These are phyloP conservation scores for Notarius lentiginosus DNA, from an alignment of 2,113 vertebrate species.

Conservation along the genomic window DNA sequence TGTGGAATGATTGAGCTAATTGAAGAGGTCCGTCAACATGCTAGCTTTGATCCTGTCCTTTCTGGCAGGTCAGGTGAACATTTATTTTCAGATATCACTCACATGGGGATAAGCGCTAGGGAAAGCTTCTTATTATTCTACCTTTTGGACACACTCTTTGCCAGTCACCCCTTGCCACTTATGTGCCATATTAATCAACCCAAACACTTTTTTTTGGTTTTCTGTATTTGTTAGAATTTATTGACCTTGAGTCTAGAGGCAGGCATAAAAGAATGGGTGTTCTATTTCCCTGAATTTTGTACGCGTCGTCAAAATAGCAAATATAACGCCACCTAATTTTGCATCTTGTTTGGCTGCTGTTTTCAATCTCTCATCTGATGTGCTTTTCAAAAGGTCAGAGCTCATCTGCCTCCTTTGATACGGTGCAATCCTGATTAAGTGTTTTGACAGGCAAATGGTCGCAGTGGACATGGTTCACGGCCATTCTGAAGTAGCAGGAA, in stretches of 20 bases:
- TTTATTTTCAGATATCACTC: background rate
- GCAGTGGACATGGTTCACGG: background rate
- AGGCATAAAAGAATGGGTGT: background rate
- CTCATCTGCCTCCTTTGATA: conserved; percentile 24
- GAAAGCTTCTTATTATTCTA: background rate
- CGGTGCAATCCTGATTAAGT: conserved; percentile 41
- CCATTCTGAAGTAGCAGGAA: conserved; percentile 15
- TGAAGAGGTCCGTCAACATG: background rate
- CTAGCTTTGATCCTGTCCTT: background rate
- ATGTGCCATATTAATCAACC: background rate
- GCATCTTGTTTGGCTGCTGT: background rate
- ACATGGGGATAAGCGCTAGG: background rate
- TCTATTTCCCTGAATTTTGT: conserved; percentile 5
- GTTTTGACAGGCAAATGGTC: conserved; percentile 41
- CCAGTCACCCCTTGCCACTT: background rate
- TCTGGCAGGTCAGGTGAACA: background rate
- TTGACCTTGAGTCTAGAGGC: background rate
- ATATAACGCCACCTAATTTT: background rate
- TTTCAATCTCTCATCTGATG: conserved; percentile 5
- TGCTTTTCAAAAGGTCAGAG: conserved; percentile 41
- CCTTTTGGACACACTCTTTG: background rate
- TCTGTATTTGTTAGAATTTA: background rate
- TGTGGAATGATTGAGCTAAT: background rate
- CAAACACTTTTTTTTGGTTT: background rate
- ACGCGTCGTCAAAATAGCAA: background rate